phyloP scores from a whole-genome alignment of 1,140 invertebrate species.

The Hypsibius dujardini region DNA sequence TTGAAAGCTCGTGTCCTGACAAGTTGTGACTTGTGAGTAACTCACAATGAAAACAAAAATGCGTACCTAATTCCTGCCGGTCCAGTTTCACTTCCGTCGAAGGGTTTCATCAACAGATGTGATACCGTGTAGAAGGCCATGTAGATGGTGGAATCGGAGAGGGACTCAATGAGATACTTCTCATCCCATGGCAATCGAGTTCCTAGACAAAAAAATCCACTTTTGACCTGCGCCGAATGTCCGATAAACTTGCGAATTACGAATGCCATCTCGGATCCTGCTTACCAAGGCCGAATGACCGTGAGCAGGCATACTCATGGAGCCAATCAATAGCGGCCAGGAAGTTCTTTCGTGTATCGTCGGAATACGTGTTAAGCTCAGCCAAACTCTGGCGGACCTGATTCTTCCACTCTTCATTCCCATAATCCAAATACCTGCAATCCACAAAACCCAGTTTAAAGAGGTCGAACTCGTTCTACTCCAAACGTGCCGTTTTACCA shows the following conservation, averaged over 20 bases:
- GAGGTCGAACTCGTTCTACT: constrained; percentile 7
- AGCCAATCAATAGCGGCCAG: constrained; percentile 78
- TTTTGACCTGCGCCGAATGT: not conserved
- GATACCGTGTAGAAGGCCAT: constrained; percentile 94
- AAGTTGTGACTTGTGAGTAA: no score
- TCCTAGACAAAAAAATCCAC: constrained; percentile 38
- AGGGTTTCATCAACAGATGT: constrained; percentile 57
- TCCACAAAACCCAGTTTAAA: constrained; percentile 19
- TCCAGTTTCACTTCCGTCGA: constrained; percentile 53
- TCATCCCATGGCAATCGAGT: constrained; percentile 92
- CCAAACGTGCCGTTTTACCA: constrained; percentile 46
- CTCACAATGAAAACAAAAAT: constrained; percentile 14
- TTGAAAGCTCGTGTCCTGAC: no score
- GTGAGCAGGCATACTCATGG: constrained; percentile 91
- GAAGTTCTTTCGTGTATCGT: constrained; percentile 85
- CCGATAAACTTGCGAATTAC: no score
- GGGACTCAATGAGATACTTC: constrained; percentile 89
- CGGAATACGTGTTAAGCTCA: constrained; percentile 70
- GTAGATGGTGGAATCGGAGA: constrained; percentile 98
- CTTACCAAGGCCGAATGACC: constrained; percentile 75
- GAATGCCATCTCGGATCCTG: not conserved
- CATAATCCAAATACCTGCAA: constrained; percentile 66
- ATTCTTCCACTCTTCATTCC: constrained; percentile 67
- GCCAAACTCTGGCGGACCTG: constrained; percentile 50
- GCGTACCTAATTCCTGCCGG: constrained; percentile 48